Conservation (phyloP, 2,888 invertebrate genomes). For the Tipula confusa region DNA sequence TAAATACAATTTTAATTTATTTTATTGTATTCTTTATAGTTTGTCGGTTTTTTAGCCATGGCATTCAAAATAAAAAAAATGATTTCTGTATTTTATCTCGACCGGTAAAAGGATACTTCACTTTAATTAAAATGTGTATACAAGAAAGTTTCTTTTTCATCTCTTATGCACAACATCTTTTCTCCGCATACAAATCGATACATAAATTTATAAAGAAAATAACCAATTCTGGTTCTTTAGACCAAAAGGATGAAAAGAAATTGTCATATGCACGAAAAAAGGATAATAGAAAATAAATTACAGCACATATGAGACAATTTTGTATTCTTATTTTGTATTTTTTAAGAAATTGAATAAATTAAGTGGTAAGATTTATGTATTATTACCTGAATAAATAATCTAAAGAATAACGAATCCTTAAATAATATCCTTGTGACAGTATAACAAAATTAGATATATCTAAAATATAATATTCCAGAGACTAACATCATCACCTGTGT, state of each 20-base stretch:
- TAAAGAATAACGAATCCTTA: conserved; percentile 16
- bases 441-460: neutral
- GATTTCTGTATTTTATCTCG: neutral
- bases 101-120: conserved; percentile 12
- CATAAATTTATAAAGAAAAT: neutral
- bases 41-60: neutral
- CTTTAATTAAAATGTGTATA: neutral
- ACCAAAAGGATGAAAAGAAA: neutral
- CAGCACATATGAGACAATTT: conserved; percentile 26
- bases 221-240: neutral
- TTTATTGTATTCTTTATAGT: neutral
- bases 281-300: conserved; percentile 29
- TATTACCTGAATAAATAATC: neutral
- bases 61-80: too few relatives aligned
- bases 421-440: neutral
- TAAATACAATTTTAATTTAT: neutral
- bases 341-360: conserved; percentile 7
- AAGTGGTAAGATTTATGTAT: neutral
- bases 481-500: neutral
- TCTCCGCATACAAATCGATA: neutral
- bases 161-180: neutral
- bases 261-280: conserved; percentile 29
- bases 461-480: too few relatives aligned
- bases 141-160: neutral
- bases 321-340: neutral